Base-by-base conservation (phyloP, 2,888 invertebrate species). In the Erebia ligea region DNA sequence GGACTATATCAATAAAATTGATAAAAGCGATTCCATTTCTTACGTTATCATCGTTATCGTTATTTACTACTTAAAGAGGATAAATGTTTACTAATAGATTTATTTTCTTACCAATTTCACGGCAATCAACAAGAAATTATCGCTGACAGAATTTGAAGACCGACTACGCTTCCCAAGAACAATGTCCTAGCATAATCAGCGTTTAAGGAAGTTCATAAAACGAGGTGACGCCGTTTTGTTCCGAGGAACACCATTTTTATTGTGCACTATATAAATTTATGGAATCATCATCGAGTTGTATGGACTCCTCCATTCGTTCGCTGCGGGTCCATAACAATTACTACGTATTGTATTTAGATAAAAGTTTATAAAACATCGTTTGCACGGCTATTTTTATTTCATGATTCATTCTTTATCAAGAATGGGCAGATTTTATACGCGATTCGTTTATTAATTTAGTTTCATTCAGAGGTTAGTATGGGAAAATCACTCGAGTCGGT, bases 251-350 rank as follows among this genome's bases (percentile, higher is more conserved):
- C 84, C 81, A 81, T 87, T 91, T 92, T 93, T 92, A 93, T 92
- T 90, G 85, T 88, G 88, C 86, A 91, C 90, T 86, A 89, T 93
- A 92, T 93, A 92, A 83, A 89, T 93, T 93, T 93, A 92, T 93
- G 91, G 92, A 93, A 91, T 92, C 90, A 92, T 91, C 91, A 92
- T 91, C 85, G 87, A 87, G 85, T 88, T 90, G 90, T 91, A 91
- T 92, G 87, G 91, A 92, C 91, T 91, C 84, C 80, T 84, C 86
- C 89, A 90, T 88, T 86, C 85, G 87, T 86, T 86, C 82, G 81
- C 85, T 82, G 85, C 81, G 85, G 82, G 91, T 90, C 88, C 86
- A 92, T 91, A 91, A 91, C 88, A 87, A 90, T 91, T 90, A 90
- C 86, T 90, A 90, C 86, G 79, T 88, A 89, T 87, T 87, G 87